Conservation (phyloP, 2,797 vertebrate genomes). For the Sus cebifrons region DNA sequence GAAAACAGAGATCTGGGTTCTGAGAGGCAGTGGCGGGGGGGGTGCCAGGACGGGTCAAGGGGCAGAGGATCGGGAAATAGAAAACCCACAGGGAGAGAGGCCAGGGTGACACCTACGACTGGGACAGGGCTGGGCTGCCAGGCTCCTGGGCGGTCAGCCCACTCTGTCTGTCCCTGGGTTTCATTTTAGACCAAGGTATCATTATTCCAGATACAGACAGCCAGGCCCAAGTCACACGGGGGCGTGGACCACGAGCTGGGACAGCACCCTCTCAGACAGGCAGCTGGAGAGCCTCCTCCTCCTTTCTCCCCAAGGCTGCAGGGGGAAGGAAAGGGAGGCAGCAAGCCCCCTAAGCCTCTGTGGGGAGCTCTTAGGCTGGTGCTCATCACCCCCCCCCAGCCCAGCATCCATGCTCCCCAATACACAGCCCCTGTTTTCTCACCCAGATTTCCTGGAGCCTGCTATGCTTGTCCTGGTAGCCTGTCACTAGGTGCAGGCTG, state of each 20-base stretch:
- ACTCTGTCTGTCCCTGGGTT: constrained; percentile 66
- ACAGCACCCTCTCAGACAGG: background rate
- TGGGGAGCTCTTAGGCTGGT: background rate
- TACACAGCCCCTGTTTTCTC: background rate
- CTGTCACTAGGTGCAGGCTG: background rate
- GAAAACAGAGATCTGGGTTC: background rate
- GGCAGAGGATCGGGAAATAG: background rate
- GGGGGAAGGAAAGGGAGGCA: background rate
- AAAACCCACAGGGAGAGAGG: background rate
- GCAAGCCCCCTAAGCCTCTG: background rate
- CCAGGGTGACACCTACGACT: constrained; percentile 14
- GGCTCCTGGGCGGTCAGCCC: constrained; percentile 14
- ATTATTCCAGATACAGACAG: constrained; percentile 66
- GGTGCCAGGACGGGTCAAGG: background rate
- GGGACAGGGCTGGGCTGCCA: background rate
- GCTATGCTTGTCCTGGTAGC: background rate
- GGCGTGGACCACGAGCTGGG: background rate
- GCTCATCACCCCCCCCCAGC: background rate
- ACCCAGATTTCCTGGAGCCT: background rate
- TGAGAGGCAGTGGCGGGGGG: background rate
- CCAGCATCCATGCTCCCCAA: background rate
- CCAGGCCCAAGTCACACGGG: background rate
- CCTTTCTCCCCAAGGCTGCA: background rate
- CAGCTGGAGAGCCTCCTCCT: background rate
- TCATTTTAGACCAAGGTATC: constrained; percentile 78